phyloP scores from a whole-genome alignment of 2,888 invertebrate genomes.

The Mythimna pallens region DNA sequence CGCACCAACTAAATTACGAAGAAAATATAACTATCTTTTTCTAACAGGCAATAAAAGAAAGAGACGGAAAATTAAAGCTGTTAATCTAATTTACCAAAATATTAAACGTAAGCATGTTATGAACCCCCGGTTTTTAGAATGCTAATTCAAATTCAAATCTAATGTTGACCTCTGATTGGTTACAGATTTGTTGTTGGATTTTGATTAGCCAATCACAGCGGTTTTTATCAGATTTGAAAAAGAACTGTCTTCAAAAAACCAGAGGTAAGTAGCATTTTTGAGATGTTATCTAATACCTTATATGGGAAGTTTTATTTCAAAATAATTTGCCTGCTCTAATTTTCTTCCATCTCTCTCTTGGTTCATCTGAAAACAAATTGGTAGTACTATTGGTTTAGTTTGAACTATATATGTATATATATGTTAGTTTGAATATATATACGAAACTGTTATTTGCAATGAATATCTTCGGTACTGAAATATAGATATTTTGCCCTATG shows the following conservation, averaged over 20 bases:
- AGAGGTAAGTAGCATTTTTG: conserved; percentile 2
- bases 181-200: background rate
- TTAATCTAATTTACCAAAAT: conserved; percentile 10
- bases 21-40: background rate
- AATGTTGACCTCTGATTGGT: background rate
- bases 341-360: conserved; percentile 21
- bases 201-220: background rate
- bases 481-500: too few relatives aligned
- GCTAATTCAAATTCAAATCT: background rate
- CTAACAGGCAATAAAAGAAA: background rate
- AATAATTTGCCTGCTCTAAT: conserved; percentile 36
- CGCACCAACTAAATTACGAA: background rate
- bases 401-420: too few relatives aligned
- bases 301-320: conserved; percentile 25
- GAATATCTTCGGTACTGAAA: too few relatives aligned
- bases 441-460: too few relatives aligned
- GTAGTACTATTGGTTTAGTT: background rate
- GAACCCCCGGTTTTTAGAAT: background rate
- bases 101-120: conserved; percentile 12
- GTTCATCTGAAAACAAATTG: conserved; percentile 23
- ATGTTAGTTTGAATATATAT: too few relatives aligned
- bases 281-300: conserved; percentile 11
- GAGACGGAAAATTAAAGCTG: conserved; percentile 7
- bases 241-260: background rate
- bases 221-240: background rate